Conservation (phyloP, 2,113 vertebrate species). For the Indicator maculatus region DNA sequence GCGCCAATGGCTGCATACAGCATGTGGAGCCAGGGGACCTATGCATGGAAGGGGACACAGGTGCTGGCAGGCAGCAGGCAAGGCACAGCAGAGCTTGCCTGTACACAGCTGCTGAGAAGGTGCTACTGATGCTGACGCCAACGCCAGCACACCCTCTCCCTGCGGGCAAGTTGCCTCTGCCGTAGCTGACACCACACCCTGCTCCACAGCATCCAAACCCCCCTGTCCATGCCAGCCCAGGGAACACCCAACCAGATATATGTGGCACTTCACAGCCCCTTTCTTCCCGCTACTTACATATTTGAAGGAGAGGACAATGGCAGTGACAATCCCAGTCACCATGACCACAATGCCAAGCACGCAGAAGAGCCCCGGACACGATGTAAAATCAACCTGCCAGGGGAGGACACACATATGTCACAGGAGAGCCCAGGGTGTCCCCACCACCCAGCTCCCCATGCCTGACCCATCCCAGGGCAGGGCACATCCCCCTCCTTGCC, state of each 20-base stretch:
- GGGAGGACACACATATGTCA: neutral
- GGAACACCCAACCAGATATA: fast-evolving
- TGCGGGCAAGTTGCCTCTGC: neutral
- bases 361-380: slow-evolving; percentile 88
- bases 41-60: neutral
- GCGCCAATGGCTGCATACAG: slow-evolving; percentile 90
- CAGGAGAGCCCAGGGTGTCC: neutral
- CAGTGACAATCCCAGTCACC: slow-evolving; percentile 87
- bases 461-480: neutral
- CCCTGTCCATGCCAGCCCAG: neutral
- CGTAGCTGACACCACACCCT: neutral
- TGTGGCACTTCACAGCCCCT: neutral
- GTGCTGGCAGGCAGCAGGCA: neutral
- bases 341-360: slow-evolving; percentile 85
- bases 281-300: slow-evolving; percentile 82
- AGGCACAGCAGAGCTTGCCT: neutral
- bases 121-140: neutral
- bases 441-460: fast-evolving
- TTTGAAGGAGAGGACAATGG: slow-evolving; percentile 88
- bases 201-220: neutral
- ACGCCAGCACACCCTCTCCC: neutral
- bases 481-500: slow-evolving; percentile 71
- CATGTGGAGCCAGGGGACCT: slow-evolving; percentile 95
- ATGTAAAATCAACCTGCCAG: slow-evolving; percentile 94
- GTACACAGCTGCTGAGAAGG: fast-evolving